A percentile compares a stretch with the other conserved stretches of the same genome.
Evolutionary conservation across 2,113 vertebrate species (phyloP).

Genomic region (Cnemophilus loriae): DNA sequence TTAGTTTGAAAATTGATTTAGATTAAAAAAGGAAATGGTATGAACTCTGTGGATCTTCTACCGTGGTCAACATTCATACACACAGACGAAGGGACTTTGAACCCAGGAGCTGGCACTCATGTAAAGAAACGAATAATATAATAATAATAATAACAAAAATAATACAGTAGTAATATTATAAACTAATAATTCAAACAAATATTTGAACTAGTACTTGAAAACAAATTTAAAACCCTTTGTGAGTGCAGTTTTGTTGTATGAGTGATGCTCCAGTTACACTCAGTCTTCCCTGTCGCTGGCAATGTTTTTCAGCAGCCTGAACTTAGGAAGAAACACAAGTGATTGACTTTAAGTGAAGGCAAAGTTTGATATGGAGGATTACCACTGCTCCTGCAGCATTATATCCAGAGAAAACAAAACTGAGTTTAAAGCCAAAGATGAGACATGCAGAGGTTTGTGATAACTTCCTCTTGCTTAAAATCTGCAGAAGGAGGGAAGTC

Average conservation of each 20-base stretch:
- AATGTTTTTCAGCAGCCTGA: not conserved
- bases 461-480: not conserved
- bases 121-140: not conserved
- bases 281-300: rapidly evolving
- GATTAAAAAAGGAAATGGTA: not conserved
- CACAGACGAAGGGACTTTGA: not conserved
- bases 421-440: not conserved
- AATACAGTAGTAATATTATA: not conserved
- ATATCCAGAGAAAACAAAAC: not conserved
- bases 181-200: not conserved
- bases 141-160: not conserved
- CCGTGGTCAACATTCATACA: not conserved
- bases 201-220: not conserved
- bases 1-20: not conserved
- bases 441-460: not conserved
- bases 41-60: not conserved
- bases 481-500: not conserved
- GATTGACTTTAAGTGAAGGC: not conserved
- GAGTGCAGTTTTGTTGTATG: not conserved
- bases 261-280: not conserved
- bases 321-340: not conserved
- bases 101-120: not conserved
- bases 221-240: not conserved
- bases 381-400: not conserved
- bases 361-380: not conserved